phyloP scores from a whole-genome alignment of 2,797 vertebrate species.

The Scolopax rusticola region DNA sequence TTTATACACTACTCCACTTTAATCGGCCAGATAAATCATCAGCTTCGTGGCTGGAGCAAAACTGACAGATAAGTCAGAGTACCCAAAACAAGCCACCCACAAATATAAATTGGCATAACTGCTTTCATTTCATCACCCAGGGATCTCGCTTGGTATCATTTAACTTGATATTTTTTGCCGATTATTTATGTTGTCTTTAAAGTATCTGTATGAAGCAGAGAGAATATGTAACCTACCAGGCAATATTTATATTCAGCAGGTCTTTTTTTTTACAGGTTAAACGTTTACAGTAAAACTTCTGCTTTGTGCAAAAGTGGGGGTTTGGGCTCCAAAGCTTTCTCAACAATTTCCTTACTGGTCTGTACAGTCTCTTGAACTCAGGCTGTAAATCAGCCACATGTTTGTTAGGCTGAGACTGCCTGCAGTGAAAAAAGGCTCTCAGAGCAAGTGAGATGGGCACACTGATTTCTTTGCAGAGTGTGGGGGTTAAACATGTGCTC shows the following conservation, averaged over 20 bases:
- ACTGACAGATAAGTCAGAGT: background rate
- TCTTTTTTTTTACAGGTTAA: background rate
- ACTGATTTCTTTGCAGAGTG: background rate
- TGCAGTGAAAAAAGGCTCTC: background rate
- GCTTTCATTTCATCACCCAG: background rate
- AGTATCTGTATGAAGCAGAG: background rate
- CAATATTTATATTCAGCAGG: background rate
- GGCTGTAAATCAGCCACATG: background rate
- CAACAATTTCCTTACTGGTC: background rate
- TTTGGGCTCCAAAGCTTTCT: background rate
- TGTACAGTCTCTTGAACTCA: background rate
- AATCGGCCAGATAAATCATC: background rate
- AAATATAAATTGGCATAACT: background rate
- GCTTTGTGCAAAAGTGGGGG: background rate
- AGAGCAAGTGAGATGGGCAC: background rate
- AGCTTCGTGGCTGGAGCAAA: background rate
- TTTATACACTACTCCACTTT: background rate
- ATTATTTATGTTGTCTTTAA: background rate
- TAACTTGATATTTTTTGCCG: background rate
- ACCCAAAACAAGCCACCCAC: background rate
- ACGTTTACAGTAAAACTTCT: background rate
- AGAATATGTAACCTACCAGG: background rate
- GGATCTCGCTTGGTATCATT: background rate
- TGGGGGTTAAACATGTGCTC: background rate
- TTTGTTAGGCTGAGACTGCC: background rate